Percentiles rank a stretch among this genome's conserved stretches.
Conservation (phyloP, 2,888 invertebrate genomes). For the Lasioglossum marginatum region DNA sequence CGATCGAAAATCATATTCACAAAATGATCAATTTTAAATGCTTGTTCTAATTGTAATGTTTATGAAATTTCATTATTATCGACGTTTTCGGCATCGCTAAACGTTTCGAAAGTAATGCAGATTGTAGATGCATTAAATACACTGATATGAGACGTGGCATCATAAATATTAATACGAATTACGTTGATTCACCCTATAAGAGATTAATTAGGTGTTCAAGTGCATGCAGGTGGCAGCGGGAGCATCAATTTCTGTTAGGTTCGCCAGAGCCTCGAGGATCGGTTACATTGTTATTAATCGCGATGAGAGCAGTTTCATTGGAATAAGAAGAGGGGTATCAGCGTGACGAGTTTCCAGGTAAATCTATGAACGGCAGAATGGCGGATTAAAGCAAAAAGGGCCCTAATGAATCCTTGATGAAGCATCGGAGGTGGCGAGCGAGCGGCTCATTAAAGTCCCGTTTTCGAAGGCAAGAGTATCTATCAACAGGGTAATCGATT, state of each 20-base stretch:
- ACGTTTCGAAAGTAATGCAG: too few species aligned
- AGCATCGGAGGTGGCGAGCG: conserved; percentile 53
- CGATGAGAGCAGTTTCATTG: conserved; percentile 1
- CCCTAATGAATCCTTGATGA: conserved; percentile 67
- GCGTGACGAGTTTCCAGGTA: conserved; percentile 18
- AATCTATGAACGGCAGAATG: conserved; percentile 35
- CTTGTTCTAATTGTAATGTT: too few species aligned
- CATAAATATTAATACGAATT: background rate
- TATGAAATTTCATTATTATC: too few species aligned
- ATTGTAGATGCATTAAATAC: too few species aligned
- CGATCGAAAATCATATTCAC: too few species aligned
- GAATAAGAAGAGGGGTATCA: conserved; percentile 28
- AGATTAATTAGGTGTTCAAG: background rate
- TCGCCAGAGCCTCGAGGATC: background rate
- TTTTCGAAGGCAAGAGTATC: conserved; percentile 60
- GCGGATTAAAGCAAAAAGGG: conserved; percentile 56
- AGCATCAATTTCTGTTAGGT: background rate
- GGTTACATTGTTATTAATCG: background rate
- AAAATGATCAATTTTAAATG: too few species aligned
- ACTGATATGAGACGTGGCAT: too few species aligned
- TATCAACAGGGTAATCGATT: conserved; percentile 67
- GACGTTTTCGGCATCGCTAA: too few species aligned
- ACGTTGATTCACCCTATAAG: background rate
- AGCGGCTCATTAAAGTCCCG: conserved; percentile 55
- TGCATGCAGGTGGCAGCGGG: background rate